phyloP scores from a whole-genome alignment of 2,797 vertebrate species.

The Brotula barbata region DNA sequence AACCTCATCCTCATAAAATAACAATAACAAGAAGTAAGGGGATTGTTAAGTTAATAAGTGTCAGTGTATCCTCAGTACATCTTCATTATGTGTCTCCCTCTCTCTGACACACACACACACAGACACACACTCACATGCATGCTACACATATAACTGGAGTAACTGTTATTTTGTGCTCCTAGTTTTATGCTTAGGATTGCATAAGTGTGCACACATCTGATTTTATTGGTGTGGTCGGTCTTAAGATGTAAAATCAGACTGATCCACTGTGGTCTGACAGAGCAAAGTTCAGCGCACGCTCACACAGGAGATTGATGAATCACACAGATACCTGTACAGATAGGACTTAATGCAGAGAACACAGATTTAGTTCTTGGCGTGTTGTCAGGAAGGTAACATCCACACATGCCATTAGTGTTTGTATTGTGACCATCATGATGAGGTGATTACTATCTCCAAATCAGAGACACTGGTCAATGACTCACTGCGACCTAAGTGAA shows the following conservation, averaged over 20 bases:
- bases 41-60: background rate
- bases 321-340: too few species aligned
- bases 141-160: background rate
- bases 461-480: too few species aligned
- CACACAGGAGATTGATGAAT: background rate
- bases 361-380: too few species aligned
- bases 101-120: background rate
- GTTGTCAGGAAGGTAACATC: too few species aligned
- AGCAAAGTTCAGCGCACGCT: constrained; percentile 39
- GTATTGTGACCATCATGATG: too few species aligned
- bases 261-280: constrained; percentile 29
- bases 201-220: constrained; percentile 38
- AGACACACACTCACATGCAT: constrained; percentile 1
- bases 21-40: constrained; percentile 9
- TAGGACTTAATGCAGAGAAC: too few species aligned
- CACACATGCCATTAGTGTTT: too few species aligned
- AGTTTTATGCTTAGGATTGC: constrained; percentile 49
- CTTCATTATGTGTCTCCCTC: background rate
- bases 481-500: background rate
- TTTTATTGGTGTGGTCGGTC: constrained; percentile 19
- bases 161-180: constrained; percentile 40
- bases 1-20: background rate
- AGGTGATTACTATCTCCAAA: too few species aligned
- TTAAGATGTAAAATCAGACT: constrained; percentile 38
- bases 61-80: background rate